A percentile compares a stretch with the other conserved stretches of the same genome.
Conservation (phyloP, 37 sponge, comb jelly and placozoan genomes). For the Aplysina aerophoba region DNA sequence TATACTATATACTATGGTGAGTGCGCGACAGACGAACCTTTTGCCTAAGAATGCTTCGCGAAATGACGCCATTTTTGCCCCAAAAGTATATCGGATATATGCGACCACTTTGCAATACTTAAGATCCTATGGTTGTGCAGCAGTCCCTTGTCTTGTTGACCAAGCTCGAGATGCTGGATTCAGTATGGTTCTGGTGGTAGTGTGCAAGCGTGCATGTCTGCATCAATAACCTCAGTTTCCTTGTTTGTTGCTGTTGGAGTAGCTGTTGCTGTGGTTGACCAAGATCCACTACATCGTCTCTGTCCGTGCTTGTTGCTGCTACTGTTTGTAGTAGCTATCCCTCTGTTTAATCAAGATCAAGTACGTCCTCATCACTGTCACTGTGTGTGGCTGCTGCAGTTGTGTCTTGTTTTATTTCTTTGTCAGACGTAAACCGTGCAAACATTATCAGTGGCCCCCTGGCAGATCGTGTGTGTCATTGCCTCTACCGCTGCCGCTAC, state of each 20-base stretch:
- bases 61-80: too few species aligned
- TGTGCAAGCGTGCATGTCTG: neutral
- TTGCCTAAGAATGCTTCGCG: too few species aligned
- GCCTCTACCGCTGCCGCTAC: neutral
- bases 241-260: too few species aligned
- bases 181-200: constrained; percentile 23
- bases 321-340: neutral
- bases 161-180: neutral
- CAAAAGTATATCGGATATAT: too few species aligned
- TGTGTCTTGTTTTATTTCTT: neutral
- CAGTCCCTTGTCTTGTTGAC: neutral
- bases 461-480: neutral
- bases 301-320: neutral
- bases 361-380: too few species aligned
- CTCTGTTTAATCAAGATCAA: too few species aligned
- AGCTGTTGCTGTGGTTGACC: too few species aligned
- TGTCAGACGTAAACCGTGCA: constrained; percentile 31
- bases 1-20: too few species aligned
- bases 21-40: too few species aligned
- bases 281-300: constrained; percentile 1
- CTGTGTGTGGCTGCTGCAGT: too few species aligned
- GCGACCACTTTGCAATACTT: too few species aligned
- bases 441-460: constrained; percentile 65
- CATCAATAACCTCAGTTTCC: constrained; percentile 13
- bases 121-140: too few species aligned